Percentiles rank a stretch among this genome's conserved stretches.
phyloP scores from a whole-genome alignment of 2,797 vertebrate genomes.

The Sebastes jordani region DNA sequence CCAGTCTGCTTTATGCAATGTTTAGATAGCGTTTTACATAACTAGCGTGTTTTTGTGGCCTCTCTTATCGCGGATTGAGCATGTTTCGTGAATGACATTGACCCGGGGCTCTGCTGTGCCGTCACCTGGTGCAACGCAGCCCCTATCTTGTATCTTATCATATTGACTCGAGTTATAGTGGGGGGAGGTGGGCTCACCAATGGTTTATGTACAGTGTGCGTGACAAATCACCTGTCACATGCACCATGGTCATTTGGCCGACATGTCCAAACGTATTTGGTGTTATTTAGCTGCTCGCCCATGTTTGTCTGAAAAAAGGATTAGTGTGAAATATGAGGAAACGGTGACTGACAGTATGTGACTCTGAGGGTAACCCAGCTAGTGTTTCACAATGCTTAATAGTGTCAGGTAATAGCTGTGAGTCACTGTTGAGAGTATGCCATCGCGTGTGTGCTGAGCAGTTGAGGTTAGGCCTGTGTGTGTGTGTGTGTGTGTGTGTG shows the following conservation, averaged over 20 bases:
- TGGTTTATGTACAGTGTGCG: slow-evolving; percentile 52
- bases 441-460: slow-evolving; percentile 71
- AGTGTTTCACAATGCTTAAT: slow-evolving; percentile 72
- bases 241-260: slow-evolving; percentile 36
- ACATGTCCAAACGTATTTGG: slow-evolving; percentile 56
- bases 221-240: slow-evolving; percentile 49
- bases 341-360: slow-evolving; percentile 55
- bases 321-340: slow-evolving; percentile 73
- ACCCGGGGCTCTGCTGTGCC: slow-evolving; percentile 13
- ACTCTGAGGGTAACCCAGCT: slow-evolving; percentile 68
- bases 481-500: slow-evolving; percentile 16
- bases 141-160: slow-evolving; percentile 48
- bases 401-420: slow-evolving; percentile 71
- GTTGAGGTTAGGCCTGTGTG: slow-evolving; percentile 50
- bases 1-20: slow-evolving; percentile 46
- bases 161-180: slow-evolving; percentile 18
- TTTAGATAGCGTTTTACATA: slow-evolving; percentile 65
- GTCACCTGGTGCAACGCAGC: neutral
- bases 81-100: slow-evolving; percentile 33
- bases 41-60: slow-evolving; percentile 27
- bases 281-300: slow-evolving; percentile 33
- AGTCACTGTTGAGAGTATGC: slow-evolving; percentile 71
- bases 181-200: neutral
- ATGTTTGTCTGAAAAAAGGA: slow-evolving; percentile 72
- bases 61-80: slow-evolving; percentile 32